Conservation (phyloP, 2,797 vertebrate genomes). For the Sebastes cheni region DNA sequence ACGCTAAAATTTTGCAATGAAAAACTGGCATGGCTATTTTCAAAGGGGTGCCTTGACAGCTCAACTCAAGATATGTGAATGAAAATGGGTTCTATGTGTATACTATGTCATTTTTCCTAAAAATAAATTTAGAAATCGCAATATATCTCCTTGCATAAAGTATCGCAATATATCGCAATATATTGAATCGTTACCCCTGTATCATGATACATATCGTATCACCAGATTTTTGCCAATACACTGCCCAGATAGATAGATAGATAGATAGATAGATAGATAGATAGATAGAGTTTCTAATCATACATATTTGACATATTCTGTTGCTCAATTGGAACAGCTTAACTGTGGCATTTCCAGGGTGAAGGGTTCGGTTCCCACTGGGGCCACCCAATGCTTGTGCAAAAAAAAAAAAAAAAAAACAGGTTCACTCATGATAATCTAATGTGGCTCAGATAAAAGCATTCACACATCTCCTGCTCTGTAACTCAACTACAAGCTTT, state of each 20-base stretch:
- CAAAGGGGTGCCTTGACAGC: too few species aligned
- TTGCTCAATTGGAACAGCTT: slow-evolving; percentile 45
- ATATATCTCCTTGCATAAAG: too few species aligned
- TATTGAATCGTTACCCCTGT: too few species aligned
- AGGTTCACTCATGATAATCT: slow-evolving; percentile 53
- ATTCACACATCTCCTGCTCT: slow-evolving; percentile 29
- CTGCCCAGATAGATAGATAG: neutral
- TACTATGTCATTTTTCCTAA: too few species aligned
- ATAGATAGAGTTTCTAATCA: neutral
- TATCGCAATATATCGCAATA: too few species aligned
- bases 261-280: neutral
- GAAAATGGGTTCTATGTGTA: too few species aligned
- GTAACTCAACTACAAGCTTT: slow-evolving; percentile 47
- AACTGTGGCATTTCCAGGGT: slow-evolving; percentile 59
- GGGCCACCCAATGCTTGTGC: slow-evolving; percentile 26
- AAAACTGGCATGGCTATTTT: too few species aligned
- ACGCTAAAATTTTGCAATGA: too few species aligned
- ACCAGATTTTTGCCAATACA: too few species aligned
- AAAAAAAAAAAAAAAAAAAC: slow-evolving; percentile 15
- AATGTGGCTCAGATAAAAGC: slow-evolving; percentile 56
- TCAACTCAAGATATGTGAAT: too few species aligned
- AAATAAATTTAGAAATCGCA: too few species aligned
- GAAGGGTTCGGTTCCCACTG: slow-evolving; percentile 58
- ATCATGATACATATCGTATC: too few species aligned
- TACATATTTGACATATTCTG: slow-evolving; percentile 21